phyloP scores from a whole-genome alignment of 2,888 invertebrate species.

The Hirtodrosophila trivittata region DNA sequence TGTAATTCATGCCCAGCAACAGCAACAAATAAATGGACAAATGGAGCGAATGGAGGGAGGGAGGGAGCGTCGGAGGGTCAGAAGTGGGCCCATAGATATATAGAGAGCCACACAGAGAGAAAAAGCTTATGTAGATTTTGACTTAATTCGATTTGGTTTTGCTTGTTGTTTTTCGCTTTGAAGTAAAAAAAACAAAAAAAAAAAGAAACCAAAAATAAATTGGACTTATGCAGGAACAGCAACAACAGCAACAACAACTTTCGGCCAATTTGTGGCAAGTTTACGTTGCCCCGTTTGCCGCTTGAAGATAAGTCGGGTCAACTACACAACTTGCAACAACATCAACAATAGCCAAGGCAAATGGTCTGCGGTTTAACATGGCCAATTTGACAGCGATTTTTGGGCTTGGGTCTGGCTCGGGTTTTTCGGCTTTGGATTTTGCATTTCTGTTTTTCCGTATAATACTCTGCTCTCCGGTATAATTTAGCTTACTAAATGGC shows the following conservation, averaged over 20 bases:
- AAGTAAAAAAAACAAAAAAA: conserved; percentile 39
- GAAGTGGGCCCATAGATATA: conserved; percentile 32
- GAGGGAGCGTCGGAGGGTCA: conserved; percentile 1
- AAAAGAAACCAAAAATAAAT: conserved; percentile 63
- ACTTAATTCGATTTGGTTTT: conserved; percentile 74
- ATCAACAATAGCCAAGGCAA: conserved; percentile 46
- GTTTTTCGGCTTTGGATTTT: conserved; percentile 23
- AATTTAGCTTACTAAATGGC: conserved; percentile 74
- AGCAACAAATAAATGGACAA: conserved; percentile 55
- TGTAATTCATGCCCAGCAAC: conserved; percentile 77
- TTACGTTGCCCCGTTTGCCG: conserved; percentile 65
- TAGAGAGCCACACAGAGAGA: conserved; percentile 56
- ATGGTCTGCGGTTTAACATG: conserved; percentile 72
- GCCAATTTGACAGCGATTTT: conserved; percentile 74
- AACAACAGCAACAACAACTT: conserved; percentile 36
- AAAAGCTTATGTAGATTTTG: conserved; percentile 75
- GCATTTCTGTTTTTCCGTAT: conserved; percentile 40
- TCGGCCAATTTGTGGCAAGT: conserved; percentile 74
- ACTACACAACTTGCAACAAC: conserved; percentile 62
- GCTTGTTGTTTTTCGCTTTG: conserved; percentile 55
- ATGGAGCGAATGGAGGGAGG: conserved; percentile 38
- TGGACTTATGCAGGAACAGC: conserved; percentile 66
- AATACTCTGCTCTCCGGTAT: conserved; percentile 59
- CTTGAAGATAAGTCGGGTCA: conserved; percentile 73
- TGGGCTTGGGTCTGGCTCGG: conserved; percentile 17